Evolutionary conservation across 2,797 vertebrate species (phyloP), one percentile per base, ranked within the genome.

Genomic region (Gobio occitaniae): DNA sequence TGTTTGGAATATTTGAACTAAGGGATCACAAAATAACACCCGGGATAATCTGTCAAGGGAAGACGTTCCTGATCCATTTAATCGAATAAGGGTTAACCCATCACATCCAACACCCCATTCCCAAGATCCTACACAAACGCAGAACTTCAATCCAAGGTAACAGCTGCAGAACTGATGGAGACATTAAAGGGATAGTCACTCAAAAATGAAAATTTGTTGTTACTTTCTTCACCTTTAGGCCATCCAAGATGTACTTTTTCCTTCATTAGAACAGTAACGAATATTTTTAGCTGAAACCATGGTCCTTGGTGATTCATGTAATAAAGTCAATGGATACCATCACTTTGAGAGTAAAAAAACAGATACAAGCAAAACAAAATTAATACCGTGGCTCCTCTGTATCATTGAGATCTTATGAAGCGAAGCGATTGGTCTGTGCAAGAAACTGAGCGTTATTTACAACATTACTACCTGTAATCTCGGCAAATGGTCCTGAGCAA

Each of bases 51-150:
- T 77, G 82, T 75, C 16, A 16, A 88, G 44, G 10, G 86, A 86
- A 16, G 29, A 15, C 1, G 10, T 32, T 13, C 41, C 41, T 19
- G 84, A 86, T 41, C 61, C 90, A 36, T 78, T 2, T 56, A 84
- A 89, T 65, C 91, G 86, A 87, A 13, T 13, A 48, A 90, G 90
- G 83, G 90, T 92, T 59, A 88, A 90, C 38, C 88, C 92, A 44
- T 48, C 91, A 76, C 0, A 61, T 19, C 68, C 81, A 72, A 13
- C 85, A 7, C 80, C 0, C 54, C 13, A 29, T 48, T 78, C 78
- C 16, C 38, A 66, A 29, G 29, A 59, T n/a, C 71, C 32, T 9
- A 25, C 19, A 9, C 16, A 3, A 54, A 0, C 47, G 29, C 21
- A 66, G 47, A 48, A 52, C 9, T 8, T 48, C 25, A 4, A 38